phyloP scores from a whole-genome alignment of 2,113 vertebrate genomes.

The Urocitellus parryii region DNA sequence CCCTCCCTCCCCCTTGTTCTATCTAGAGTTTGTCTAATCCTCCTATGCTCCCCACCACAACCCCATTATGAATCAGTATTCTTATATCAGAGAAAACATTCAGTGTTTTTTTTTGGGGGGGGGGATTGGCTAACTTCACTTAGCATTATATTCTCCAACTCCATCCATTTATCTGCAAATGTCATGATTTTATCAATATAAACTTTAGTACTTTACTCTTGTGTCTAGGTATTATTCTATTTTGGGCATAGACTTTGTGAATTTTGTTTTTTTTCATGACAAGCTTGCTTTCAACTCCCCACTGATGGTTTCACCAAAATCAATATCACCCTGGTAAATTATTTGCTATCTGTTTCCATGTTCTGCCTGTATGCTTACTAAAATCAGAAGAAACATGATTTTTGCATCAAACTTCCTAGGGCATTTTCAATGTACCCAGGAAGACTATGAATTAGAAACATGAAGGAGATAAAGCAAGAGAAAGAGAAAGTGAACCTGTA shows the following conservation, averaged over 20 bases:
- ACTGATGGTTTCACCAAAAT: neutral
- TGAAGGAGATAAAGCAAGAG: neutral
- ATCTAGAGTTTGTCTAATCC: no score
- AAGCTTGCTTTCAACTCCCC: slow-evolving; percentile 21
- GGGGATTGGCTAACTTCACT: no score
- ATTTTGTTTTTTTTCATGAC: neutral
- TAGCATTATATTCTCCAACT: no score
- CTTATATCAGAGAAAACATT: no score
- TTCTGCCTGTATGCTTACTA: neutral
- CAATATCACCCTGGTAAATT: neutral
- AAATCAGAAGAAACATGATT: neutral
- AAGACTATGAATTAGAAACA: neutral
- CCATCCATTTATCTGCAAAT: no score
- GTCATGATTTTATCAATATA: neutral
- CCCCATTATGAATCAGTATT: no score
- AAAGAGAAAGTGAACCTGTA: neutral
- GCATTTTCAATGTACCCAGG: neutral
- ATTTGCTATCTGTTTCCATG: slow-evolving; percentile 35
- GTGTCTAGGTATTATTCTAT: neutral
- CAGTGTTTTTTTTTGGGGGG: no score
- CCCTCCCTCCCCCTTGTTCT: no score
- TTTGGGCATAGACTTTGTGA: neutral
- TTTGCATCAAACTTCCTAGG: slow-evolving; percentile 11
- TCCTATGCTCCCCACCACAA: no score
- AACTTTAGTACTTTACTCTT: neutral